phyloP scores from a whole-genome alignment of 1,140 invertebrate genomes.

The Pogonomyrmex barbatus region DNA sequence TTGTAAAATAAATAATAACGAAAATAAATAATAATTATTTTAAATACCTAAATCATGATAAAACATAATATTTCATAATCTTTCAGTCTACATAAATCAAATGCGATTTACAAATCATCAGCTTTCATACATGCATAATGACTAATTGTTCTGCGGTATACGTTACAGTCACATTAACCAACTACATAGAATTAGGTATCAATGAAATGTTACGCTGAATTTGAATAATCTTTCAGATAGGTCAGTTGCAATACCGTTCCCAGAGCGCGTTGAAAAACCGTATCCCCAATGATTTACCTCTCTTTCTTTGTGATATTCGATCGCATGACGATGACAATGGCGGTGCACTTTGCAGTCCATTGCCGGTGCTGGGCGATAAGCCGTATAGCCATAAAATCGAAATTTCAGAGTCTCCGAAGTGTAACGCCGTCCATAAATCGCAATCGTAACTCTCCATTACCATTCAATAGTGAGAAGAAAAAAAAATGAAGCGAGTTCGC shows the following conservation, averaged over 20 bases:
- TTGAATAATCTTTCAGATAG: conserved; percentile 14
- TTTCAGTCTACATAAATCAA: neutral
- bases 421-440: conserved; percentile 75
- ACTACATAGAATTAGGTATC: conserved; percentile 9
- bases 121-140: neutral
- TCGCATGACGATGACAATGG: conserved; percentile 66
- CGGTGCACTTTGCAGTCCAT: conserved; percentile 71
- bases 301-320: conserved; percentile 69
- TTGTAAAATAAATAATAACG: conserved; percentile 10
- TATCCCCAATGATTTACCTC: conserved; percentile 72
- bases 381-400: conserved; percentile 75
- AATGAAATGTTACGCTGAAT: conserved; percentile 41
- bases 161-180: neutral
- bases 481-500: conserved; percentile 52
- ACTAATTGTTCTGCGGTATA: neutral
- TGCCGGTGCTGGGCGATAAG: conserved; percentile 74
- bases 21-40: conserved; percentile 11
- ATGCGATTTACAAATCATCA: neutral
- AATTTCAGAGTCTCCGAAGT: conserved; percentile 76
- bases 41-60: neutral
- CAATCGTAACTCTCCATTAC: conserved; percentile 77
- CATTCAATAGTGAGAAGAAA: conserved; percentile 67
- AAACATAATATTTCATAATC: neutral
- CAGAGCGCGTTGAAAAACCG: conserved; percentile 1
- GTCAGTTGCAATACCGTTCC: conserved; percentile 2